phyloP scores from a whole-genome alignment of 2,113 vertebrate species.

The Rhinogobius similis region DNA sequence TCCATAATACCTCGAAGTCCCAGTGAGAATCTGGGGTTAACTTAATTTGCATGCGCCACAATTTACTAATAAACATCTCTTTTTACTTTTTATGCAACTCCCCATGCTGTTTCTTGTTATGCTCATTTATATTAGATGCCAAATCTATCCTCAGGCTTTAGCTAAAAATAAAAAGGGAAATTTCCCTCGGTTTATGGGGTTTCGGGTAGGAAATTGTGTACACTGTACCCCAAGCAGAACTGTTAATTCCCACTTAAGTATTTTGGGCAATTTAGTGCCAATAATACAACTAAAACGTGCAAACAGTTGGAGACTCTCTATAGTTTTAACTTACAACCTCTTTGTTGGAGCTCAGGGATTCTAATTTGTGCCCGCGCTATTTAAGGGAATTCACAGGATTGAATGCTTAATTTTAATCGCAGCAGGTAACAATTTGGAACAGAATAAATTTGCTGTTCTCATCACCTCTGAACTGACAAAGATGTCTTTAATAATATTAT shows the following conservation, averaged over 20 bases:
- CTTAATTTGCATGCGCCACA: conserved; percentile 59
- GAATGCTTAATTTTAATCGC: conserved; percentile 49
- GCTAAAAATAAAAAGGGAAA: conserved; percentile 21
- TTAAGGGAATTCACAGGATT: conserved; percentile 26
- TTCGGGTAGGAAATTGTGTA: neutral
- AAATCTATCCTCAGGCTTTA: conserved; percentile 40
- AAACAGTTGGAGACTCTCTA: neutral
- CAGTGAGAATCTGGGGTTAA: conserved; percentile 43
- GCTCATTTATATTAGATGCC: conserved; percentile 6
- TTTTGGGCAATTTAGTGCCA: neutral
- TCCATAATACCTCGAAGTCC: conserved; percentile 57
- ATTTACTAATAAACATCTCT: conserved; percentile 11
- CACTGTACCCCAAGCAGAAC: neutral
- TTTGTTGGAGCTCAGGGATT: neutral
- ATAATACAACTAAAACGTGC: neutral
- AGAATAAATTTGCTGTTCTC: conserved; percentile 42
- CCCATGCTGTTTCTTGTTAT: conserved; percentile 13
- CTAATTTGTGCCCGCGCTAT: neutral
- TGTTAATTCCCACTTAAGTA: neutral
- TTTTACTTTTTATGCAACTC: conserved; percentile 9
- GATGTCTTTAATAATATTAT: conserved; percentile 34
- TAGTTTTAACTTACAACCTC: neutral
- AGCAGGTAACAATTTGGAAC: conserved; percentile 51
- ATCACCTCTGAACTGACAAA: conserved; percentile 34
- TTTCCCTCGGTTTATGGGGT: conserved; percentile 11